A percentile compares a stretch with the other conserved stretches of the same genome.
phyloP scores from a whole-genome alignment of 1,140 invertebrate genomes.

The Metaphire vulgaris region DNA sequence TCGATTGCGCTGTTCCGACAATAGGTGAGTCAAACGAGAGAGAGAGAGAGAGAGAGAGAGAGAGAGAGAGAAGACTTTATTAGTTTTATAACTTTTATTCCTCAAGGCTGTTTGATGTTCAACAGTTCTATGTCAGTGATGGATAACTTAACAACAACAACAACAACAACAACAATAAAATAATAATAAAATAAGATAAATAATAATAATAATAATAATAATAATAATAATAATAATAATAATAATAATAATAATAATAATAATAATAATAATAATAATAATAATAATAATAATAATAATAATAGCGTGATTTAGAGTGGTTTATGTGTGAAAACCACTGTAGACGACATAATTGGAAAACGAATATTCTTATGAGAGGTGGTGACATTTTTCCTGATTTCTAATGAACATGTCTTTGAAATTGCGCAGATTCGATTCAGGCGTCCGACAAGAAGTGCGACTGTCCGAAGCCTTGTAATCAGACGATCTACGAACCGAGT shows the following conservation, averaged over 20 bases:
- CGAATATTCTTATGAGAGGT: too few relatives aligned
- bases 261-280: constrained; percentile 1
- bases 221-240: constrained; percentile 1
- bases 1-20: background rate
- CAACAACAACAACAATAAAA: background rate
- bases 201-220: constrained; percentile 4
- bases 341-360: too few relatives aligned
- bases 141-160: background rate
- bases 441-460: background rate
- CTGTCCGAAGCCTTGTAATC: constrained; percentile 10
- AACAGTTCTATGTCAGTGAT: background rate
- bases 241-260: constrained; percentile 4
- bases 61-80: background rate
- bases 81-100: background rate
- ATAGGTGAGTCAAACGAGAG: background rate
- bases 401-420: too few relatives aligned
- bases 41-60: background rate
- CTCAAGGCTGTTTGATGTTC: too few relatives aligned
- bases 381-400: too few relatives aligned
- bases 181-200: background rate
- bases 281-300: constrained; percentile 1
- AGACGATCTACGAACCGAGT: constrained; percentile 13
- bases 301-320: background rate
- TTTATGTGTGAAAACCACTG: too few relatives aligned
- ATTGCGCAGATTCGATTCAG: background rate